These are phyloP conservation scores for Acrossocheilus fasciatus DNA, from an alignment of 2,797 vertebrate species.

Conservation along the genomic window DNA sequence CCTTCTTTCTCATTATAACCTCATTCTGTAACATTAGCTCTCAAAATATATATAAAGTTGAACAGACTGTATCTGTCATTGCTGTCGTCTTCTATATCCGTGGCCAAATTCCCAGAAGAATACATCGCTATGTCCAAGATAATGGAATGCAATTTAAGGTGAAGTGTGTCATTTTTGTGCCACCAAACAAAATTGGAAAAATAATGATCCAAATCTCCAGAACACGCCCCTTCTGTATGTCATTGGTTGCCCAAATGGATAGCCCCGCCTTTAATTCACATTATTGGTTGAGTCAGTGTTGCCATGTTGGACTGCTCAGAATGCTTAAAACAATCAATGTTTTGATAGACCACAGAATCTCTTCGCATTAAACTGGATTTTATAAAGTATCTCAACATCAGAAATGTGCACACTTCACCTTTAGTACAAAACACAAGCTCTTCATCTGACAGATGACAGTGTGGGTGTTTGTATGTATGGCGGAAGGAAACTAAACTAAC, in stretches of 20 bases:
- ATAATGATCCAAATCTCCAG: neutral
- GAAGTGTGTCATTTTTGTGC: neutral
- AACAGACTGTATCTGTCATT: neutral
- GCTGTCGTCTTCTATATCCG: neutral
- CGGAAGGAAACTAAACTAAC: neutral
- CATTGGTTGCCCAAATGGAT: neutral
- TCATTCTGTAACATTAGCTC: conserved; percentile 14
- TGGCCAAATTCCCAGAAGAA: neutral
- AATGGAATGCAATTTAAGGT: neutral
- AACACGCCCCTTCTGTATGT: neutral
- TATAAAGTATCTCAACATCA: neutral
- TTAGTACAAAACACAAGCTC: neutral
- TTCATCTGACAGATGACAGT: neutral
- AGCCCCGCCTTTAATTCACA: neutral
- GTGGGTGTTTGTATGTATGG: conserved; percentile 15
- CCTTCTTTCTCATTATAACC: conserved; percentile 15
- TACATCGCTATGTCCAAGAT: neutral
- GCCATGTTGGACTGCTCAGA: neutral
- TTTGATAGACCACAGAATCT: neutral
- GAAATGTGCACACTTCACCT: neutral
- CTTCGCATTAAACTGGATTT: neutral
- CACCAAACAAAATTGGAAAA: neutral
- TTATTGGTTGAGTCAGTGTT: neutral
- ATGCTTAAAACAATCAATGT: neutral
- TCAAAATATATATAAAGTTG: conserved; percentile 22